Conservation (phyloP, 2,888 invertebrate species). For the Notodonta ziczac region DNA sequence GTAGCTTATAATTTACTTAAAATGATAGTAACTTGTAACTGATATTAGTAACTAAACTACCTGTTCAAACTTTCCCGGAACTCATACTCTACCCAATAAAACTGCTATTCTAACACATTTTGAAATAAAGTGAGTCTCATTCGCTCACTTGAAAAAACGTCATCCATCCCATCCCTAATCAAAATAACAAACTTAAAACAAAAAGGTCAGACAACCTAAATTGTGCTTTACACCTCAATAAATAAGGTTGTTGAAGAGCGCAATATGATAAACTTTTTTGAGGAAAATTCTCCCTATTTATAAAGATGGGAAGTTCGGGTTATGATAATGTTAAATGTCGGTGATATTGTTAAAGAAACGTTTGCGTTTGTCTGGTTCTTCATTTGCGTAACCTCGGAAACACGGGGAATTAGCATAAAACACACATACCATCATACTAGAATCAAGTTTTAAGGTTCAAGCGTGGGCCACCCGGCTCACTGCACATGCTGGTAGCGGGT, state of each 20-base stretch:
- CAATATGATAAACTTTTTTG: constrained; percentile 34
- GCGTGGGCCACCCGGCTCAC: no score
- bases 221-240: constrained; percentile 17
- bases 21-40: no score
- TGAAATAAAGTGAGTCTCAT: neutral
- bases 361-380: neutral
- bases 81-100: neutral
- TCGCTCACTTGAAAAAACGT: constrained; percentile 14
- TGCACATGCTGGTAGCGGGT: no score
- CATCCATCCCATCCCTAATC: constrained; percentile 28
- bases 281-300: constrained; percentile 32
- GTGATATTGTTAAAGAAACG: neutral
- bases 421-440: no score
- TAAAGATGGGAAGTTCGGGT: constrained; percentile 9
- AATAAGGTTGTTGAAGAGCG: constrained; percentile 19
- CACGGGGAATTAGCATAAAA: neutral
- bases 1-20: no score
- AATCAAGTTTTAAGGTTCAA: no score
- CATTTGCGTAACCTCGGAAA: neutral
- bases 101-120: neutral
- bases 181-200: constrained; percentile 19
- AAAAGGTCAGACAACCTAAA: constrained; percentile 26
- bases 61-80: neutral
- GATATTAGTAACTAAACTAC: neutral
- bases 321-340: neutral